Percentiles rank a stretch among this genome's conserved stretches.
Evolutionary conservation across 1,140 invertebrate genomes (phyloP).

Genomic region (Epicauta chinensis): DNA sequence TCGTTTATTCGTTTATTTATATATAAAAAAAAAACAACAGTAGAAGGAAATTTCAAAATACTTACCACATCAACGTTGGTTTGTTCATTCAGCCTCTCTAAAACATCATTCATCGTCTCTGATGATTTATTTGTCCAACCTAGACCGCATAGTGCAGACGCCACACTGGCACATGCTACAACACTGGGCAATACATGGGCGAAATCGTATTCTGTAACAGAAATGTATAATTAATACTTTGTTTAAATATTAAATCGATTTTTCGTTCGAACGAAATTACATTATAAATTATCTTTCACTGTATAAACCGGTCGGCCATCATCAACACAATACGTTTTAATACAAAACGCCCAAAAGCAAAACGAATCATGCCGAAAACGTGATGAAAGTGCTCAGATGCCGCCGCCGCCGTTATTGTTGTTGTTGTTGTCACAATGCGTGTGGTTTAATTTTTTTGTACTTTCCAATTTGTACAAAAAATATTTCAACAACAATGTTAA

Average conservation of each 20-base stretch:
- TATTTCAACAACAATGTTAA: too few species aligned
- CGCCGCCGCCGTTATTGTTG: neutral
- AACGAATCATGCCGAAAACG: conserved; percentile 5
- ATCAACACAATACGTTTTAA: too few species aligned
- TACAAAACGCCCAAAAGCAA: neutral
- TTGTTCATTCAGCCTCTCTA: conserved; percentile 61
- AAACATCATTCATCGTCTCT: conserved; percentile 45
- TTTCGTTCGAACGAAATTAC: neutral
- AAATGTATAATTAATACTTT: conserved; percentile 24
- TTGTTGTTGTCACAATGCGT: neutral
- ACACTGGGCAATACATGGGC: conserved; percentile 77
- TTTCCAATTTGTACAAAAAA: neutral
- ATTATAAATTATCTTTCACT: neutral
- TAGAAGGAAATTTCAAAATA: neutral
- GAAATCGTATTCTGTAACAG: conserved; percentile 79
- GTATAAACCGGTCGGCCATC: neutral
- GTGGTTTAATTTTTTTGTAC: neutral
- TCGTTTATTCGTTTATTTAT: neutral
- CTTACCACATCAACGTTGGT: conserved; percentile 74
- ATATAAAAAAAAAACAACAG: neutral
- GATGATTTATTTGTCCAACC: conserved; percentile 56
- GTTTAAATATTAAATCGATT: neutral
- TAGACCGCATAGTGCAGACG: conserved; percentile 71
- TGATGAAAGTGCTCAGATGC: conserved; percentile 18
- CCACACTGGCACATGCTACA: conserved; percentile 77